Evolutionary conservation across 1,140 invertebrate genomes (phyloP), one percentile per base, ranked within the genome.

Genomic region (Anoplolepis gracilipes): DNA sequence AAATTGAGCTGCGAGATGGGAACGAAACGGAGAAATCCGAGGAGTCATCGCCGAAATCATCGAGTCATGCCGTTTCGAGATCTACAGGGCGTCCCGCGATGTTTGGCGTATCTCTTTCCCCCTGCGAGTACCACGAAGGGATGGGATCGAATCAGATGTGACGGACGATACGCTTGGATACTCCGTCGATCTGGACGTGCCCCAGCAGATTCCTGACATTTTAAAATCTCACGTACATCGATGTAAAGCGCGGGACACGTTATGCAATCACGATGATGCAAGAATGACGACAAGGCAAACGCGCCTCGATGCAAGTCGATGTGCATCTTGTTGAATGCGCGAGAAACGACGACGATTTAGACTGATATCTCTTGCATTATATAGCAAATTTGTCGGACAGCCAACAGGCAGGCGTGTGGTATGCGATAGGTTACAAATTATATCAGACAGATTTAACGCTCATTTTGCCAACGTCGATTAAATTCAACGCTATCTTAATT

Each of bases 251-350:
- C 33, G 30, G 72, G 65, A 75, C 33, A 16, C 39, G 57, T 89
- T 89, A 86, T 64, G 88, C 84, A 89, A 89, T 88, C 30, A 19
- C 49, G 70, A 75, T 89, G 88, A 89, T 82, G 88, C 86, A 89
- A 89, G 84, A 85, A 81, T 70, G 75, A 33, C 75, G 76, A 82
- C 84, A 72, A 55, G 53, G 76, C 65, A 46, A 86, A 81, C 75
- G 59, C 62, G 42, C 8, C n/a, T 57, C 75, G 72, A 78, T 67
- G 49, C 62, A 65, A 72, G 65, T 42, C 67, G 78, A 59, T 65
- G 67, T 72, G 33, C 36, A 53, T 82, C 36, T 39, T 46, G 53
- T 69, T 8, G 78, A 39, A 55, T 73, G 78, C 78, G 36, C 28
- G 61, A 28, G 70, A 64, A 36, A 42, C 42, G 30, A 33, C 33